Evolutionary conservation across 2,797 vertebrate species (phyloP).

Genomic region (Scarus forsteni): DNA sequence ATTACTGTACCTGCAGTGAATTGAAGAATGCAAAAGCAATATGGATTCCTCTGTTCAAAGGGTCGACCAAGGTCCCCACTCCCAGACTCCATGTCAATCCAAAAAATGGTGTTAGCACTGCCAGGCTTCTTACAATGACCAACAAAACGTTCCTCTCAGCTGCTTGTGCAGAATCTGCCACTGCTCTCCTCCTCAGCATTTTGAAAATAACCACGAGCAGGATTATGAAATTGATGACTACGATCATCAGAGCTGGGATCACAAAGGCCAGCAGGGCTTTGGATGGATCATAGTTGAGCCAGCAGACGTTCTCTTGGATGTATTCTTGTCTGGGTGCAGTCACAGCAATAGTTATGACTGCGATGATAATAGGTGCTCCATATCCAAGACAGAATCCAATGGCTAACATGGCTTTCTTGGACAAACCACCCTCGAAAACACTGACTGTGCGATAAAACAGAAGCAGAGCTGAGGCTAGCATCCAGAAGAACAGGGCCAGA

Average conservation of each 20-base stretch:
- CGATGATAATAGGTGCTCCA: slow-evolving; percentile 88
- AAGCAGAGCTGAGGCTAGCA: slow-evolving; percentile 90
- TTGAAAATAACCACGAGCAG: slow-evolving; percentile 88
- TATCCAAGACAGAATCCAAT: slow-evolving; percentile 90
- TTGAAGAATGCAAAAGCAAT: slow-evolving; percentile 80
- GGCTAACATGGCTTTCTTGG: slow-evolving; percentile 83
- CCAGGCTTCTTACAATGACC: slow-evolving; percentile 87
- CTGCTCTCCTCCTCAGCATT: slow-evolving; percentile 83
- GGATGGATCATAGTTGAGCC: slow-evolving; percentile 89
- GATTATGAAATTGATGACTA: slow-evolving; percentile 87
- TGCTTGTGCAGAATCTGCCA: slow-evolving; percentile 73
- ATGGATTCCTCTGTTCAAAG: slow-evolving; percentile 40
- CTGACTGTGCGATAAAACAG: slow-evolving; percentile 89
- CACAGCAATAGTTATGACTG: slow-evolving; percentile 86
- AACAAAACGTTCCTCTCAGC: slow-evolving; percentile 83
- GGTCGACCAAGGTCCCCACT: slow-evolving; percentile 63
- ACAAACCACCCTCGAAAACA: slow-evolving; percentile 85
- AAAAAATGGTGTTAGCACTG: slow-evolving; percentile 90
- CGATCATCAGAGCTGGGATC: slow-evolving; percentile 89
- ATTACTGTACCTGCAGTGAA: slow-evolving; percentile 78
- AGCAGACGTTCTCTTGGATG: slow-evolving; percentile 77
- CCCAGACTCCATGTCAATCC: slow-evolving; percentile 96
- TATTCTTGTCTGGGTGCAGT: slow-evolving; percentile 85
- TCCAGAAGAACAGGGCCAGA: slow-evolving; percentile 95
- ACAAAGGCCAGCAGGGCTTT: slow-evolving; percentile 90